These are phyloP conservation scores for Hyposoter dolosus DNA, from an alignment of 2,888 invertebrate genomes.

Conservation along the genomic window DNA sequence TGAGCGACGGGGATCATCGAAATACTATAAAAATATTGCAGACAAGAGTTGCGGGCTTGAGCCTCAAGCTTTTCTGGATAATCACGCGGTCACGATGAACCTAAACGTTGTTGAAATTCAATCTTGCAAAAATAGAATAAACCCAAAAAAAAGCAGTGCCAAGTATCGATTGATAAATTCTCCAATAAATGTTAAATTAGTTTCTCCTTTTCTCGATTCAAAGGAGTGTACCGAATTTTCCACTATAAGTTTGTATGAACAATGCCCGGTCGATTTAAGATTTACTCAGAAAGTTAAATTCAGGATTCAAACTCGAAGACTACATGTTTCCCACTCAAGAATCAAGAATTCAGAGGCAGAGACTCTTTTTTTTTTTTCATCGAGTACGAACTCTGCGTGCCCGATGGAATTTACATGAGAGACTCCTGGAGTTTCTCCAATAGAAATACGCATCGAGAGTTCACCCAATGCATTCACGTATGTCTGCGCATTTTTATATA, in stretches of 20 bases:
- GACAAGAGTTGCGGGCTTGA: background rate
- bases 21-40: conserved; percentile 24
- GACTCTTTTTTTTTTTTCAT: background rate
- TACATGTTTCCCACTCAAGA: background rate
- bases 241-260: background rate
- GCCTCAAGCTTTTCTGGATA: background rate
- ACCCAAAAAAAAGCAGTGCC: too few species aligned
- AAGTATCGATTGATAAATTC: background rate
- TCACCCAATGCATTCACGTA: background rate
- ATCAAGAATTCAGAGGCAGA: background rate
- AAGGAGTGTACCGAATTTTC: background rate
- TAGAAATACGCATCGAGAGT: conserved; percentile 44
- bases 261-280: background rate
- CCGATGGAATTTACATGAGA: conserved; percentile 76
- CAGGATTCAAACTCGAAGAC: background rate
- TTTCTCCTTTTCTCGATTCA: too few species aligned
- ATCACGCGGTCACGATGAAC: background rate
- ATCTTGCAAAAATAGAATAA: background rate
- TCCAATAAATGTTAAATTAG: too few species aligned
- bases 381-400: background rate
- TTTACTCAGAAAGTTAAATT: background rate
- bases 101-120: background rate
- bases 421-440: conserved; percentile 68
- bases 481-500: background rate
- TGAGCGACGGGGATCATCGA: conserved; percentile 2